Evolutionary conservation across 1,140 invertebrate species (phyloP), one percentile per base, ranked within the genome.

Genomic region (Nephotettix cincticeps): DNA sequence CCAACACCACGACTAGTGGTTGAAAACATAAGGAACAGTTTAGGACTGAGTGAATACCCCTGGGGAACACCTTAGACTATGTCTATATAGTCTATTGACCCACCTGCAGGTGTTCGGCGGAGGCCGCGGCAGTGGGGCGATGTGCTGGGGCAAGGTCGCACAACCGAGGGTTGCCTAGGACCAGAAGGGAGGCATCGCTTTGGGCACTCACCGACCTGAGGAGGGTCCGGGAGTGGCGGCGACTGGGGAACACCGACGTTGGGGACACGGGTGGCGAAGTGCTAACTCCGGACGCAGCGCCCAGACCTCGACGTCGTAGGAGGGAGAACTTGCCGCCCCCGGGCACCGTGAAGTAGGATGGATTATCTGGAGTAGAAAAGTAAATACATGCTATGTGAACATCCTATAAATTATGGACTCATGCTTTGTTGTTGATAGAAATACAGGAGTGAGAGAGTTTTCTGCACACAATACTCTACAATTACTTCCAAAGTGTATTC

Each of bases 361-460:
- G 86, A 76, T 87, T 87, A 80, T 87, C 86, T 87, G 84, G 72
- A 77, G 81, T 78, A 36, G n/a, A n/a, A n/a, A n/a, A n/a, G n/a
- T n/a, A n/a, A n/a, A n/a, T n/a, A n/a, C n/a, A n/a, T n/a, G n/a
- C n/a, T n/a, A n/a, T n/a, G n/a, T n/a, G n/a, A n/a, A n/a, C n/a
- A n/a, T n/a, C n/a, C n/a, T n/a, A n/a, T n/a, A n/a, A n/a, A n/a
- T n/a, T n/a, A n/a, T n/a, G n/a, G n/a, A n/a, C n/a, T n/a, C n/a
- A n/a, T n/a, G n/a, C n/a, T n/a, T n/a, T n/a, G n/a, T n/a, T n/a
- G n/a, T n/a, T n/a, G n/a, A n/a, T n/a, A n/a, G n/a, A n/a, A n/a
- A n/a, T n/a, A n/a, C n/a, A n/a, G n/a, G n/a, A n/a, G n/a, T n/a
- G n/a, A n/a, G n/a, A n/a, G n/a, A n/a, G n/a, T n/a, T n/a, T n/a